Evolutionary conservation across 2,888 invertebrate species (phyloP).

Genomic region (Julus scanicus): DNA sequence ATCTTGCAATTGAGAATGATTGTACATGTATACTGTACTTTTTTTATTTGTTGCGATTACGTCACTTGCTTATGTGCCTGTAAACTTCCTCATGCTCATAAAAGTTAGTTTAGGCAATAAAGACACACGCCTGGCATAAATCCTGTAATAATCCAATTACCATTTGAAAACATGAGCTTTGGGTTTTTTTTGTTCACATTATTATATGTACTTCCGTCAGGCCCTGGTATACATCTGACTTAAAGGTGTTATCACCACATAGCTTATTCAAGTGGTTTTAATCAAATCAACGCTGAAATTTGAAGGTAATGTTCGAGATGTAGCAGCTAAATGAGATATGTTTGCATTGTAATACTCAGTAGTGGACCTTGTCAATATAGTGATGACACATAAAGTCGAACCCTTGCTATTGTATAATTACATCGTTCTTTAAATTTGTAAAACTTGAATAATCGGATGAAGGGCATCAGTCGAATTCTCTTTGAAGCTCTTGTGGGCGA

Average conservation of each 20-base stretch:
- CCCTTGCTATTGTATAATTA: too few species aligned
- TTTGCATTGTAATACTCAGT: too few species aligned
- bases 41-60: neutral
- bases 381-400: too few species aligned
- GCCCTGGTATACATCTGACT: neutral
- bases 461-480: too few species aligned
- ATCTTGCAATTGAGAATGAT: neutral
- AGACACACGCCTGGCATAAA: neutral
- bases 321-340: too few species aligned
- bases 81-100: neutral
- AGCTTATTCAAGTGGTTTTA: too few species aligned
- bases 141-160: constrained; percentile 15
- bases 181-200: neutral
- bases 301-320: too few species aligned
- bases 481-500: too few species aligned
- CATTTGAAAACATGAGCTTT: neutral
- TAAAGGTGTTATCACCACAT: neutral
- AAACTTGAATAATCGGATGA: too few species aligned
- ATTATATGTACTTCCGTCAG: neutral
- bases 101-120: neutral
- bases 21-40: neutral
- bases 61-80: neutral
- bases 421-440: too few species aligned
- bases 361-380: too few species aligned
- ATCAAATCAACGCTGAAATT: too few species aligned